Percentiles rank a stretch among this genome's conserved stretches.
phyloP scores from a whole-genome alignment of 1,140 invertebrate genomes.

The Bombus confusus region DNA sequence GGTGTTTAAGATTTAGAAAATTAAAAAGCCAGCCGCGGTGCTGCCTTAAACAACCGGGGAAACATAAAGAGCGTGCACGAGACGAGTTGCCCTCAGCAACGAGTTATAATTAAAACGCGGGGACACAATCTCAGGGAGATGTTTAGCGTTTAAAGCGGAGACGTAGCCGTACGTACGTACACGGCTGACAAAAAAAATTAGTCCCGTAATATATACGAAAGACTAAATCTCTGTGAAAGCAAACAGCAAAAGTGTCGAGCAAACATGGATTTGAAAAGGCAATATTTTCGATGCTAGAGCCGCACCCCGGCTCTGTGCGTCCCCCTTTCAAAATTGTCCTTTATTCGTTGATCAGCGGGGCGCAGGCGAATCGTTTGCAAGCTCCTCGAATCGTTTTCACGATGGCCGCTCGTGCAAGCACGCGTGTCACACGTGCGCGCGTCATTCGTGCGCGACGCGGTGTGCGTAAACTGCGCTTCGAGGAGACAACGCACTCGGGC shows the following conservation, averaged over 20 bases:
- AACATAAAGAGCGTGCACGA: background rate
- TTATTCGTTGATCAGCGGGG: conserved; percentile 34
- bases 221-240: background rate
- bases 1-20: background rate
- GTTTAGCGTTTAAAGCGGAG: background rate
- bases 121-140: background rate
- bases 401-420: conserved; percentile 35
- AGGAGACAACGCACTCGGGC: conserved; percentile 48
- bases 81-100: background rate
- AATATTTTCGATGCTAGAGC: conserved; percentile 12
- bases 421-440: conserved; percentile 59
- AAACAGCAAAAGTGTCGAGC: background rate
- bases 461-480: conserved; percentile 47
- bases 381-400: conserved; percentile 35
- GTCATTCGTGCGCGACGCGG: conserved; percentile 21
- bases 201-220: background rate
- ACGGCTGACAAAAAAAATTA: background rate
- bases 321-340: conserved; percentile 29
- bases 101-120: conserved; percentile 28
- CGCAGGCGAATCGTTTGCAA: conserved; percentile 32
- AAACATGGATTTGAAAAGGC: conserved; percentile 9
- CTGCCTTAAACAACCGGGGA: background rate
- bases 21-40: background rate
- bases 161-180: no score
- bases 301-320: background rate